Base-by-base conservation (phyloP, 2,113 vertebrate genomes). In the Takifugu flavidus region DNA sequence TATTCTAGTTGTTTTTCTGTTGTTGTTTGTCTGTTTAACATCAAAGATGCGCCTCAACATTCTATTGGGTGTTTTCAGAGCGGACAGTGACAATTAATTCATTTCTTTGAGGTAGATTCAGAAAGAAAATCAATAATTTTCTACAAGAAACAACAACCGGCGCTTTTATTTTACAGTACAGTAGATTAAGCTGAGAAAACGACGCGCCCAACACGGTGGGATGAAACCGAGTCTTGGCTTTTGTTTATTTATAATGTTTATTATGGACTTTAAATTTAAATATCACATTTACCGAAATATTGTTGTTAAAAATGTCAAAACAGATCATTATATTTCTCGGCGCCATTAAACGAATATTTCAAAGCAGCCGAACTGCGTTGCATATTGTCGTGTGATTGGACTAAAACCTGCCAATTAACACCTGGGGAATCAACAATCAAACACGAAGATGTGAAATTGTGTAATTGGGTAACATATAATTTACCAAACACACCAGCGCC, bases 31-130 rank as follows among this genome's bases (percentile, higher is more conserved):
- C 29, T 39, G 34, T 39, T 39, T 39, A 39, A 11, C 34, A 39
- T 39, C 7, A 10, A 10, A 39, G 8, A 6, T 10, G 34, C 11
- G 34, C 34, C 7, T 39, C 34, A 39, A 11, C 6, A 47, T 47
- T 47, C 45, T 15, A 1, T 47, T n/a, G 6, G 45, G 45, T 47
- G 45, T 47, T 47, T 39, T 39, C 34, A 39, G 34, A 39, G 34
- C 34, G 34, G 34, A 39, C 80, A 81, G 77, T 79, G 68, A 84
- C 68, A 6, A 26, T 74, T 15, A 15, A 11, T 39, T 39, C 7
- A 39, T 39, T 39, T 39, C 67, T 67, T 56, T 86, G 86, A 89
- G 89, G 89, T 90, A 90, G 89, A 89, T 89, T 86, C 56, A 75
- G 64, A 44, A 27, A 62, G 49, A 27, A 62, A 51, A 52, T 29